Evolutionary conservation across 2,888 invertebrate genomes (phyloP).

Genomic region (Eupithecia pulchellata): DNA sequence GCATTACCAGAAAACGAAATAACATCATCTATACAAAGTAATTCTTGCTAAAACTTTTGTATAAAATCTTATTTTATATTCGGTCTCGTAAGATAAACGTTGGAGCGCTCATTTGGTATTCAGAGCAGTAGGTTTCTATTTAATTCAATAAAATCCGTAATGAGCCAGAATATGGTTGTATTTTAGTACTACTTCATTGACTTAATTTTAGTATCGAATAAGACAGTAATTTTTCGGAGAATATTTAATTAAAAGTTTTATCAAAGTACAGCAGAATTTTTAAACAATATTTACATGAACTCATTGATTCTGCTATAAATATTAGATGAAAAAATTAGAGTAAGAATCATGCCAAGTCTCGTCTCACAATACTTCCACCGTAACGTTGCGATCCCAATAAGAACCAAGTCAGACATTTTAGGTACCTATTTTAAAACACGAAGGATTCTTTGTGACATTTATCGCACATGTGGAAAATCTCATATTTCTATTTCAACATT

Average conservation of each 20-base stretch:
- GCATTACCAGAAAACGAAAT: not conserved
- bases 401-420: not conserved
- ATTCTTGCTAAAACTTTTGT: not conserved
- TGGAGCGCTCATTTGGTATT: not conserved
- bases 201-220: not conserved
- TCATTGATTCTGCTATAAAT: not conserved
- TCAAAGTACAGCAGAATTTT: not conserved
- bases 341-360: too few species aligned
- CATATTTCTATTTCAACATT: not conserved
- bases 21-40: not conserved
- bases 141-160: slow-evolving; percentile 1
- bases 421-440: not conserved
- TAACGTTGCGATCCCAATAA: not conserved
- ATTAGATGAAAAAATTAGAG: too few species aligned
- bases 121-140: not conserved
- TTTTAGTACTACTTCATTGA: not conserved
- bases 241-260: not conserved
- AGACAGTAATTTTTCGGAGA: not conserved
- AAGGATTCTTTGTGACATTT: not conserved
- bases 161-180: not conserved
- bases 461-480: not conserved
- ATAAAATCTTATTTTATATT: not conserved
- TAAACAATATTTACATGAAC: not conserved
- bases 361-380: not conserved
- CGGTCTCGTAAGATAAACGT: not conserved